phyloP scores from a whole-genome alignment of 2,888 invertebrate genomes.

The Dryobota labecula region DNA sequence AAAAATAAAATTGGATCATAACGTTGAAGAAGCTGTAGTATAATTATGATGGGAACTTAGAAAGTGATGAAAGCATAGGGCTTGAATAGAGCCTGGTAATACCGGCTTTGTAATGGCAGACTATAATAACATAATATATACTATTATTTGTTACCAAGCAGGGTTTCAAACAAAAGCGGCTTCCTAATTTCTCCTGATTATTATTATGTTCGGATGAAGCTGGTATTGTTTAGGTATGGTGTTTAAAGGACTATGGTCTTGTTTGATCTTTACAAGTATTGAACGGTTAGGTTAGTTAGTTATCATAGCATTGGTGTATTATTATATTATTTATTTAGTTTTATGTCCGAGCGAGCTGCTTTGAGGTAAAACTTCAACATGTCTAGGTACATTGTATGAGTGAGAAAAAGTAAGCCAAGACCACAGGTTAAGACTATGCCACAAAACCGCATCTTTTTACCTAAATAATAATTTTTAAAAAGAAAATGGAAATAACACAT shows the following conservation, averaged over 20 bases:
- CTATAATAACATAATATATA: neutral
- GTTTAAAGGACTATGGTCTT: neutral
- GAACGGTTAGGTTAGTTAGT: too few relatives aligned
- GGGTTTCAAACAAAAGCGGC: neutral
- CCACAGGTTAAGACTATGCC: neutral
- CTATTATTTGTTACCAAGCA: neutral
- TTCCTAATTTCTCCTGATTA: neutral
- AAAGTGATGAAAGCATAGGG: neutral
- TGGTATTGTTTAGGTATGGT: neutral
- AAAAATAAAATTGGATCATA: slow-evolving; percentile 41
- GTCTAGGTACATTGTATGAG: neutral
- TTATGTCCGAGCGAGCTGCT: neutral
- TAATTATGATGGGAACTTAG: neutral
- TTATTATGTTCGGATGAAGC: neutral
- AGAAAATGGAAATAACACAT: neutral
- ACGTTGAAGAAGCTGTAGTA: slow-evolving; percentile 12
- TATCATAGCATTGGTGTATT: neutral
- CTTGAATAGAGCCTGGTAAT: slow-evolving; percentile 7
- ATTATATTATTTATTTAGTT: neutral
- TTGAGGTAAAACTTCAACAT: too few relatives aligned
- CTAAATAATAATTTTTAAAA: neutral
- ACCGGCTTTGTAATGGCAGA: neutral
- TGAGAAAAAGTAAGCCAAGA: neutral
- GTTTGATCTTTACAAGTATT: neutral
- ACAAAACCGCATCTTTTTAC: neutral